These are phyloP conservation scores for Paelopatides confundens DNA, from an alignment of 53 echinoderm and acorn worm species.

Conservation along the genomic window DNA sequence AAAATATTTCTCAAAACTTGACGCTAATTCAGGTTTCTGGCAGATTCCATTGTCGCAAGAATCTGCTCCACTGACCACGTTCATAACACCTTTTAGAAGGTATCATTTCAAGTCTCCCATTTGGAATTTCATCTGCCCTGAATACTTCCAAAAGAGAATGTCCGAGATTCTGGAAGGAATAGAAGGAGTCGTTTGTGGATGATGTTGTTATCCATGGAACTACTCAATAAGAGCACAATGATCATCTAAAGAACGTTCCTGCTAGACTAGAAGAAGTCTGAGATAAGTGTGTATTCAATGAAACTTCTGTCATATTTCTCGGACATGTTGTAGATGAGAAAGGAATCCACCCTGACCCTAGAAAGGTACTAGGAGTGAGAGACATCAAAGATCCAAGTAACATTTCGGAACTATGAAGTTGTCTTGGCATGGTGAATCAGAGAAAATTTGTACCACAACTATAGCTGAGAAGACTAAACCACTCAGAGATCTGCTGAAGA, in stretches of 20 bases:
- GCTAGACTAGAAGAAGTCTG: constrained; percentile 11
- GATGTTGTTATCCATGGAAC: constrained; percentile 50
- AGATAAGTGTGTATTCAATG: constrained; percentile 56
- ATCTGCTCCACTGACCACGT: no score
- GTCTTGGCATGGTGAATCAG: constrained; percentile 74
- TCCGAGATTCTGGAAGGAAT: not conserved
- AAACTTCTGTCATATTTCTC: constrained; percentile 27
- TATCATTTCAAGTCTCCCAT: constrained; percentile 64
- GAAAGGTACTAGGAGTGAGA: constrained; percentile 25
- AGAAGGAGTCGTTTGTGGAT: constrained; percentile 50
- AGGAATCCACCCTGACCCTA: constrained; percentile 40
- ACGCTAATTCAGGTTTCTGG: constrained; percentile 67
- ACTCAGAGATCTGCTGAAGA: constrained; percentile 61
- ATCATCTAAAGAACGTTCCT: constrained; percentile 24
- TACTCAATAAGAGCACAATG: constrained; percentile 38
- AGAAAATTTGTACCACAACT: constrained; percentile 61
- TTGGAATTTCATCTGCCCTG: constrained; percentile 74
- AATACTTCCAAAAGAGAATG: constrained; percentile 53
- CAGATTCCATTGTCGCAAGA: constrained; percentile 57
- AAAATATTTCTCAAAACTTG: constrained; percentile 64
- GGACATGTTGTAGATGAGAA: constrained; percentile 31
- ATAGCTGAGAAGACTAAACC: constrained; percentile 66
- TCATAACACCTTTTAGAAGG: constrained; percentile 68
- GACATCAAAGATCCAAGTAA: constrained; percentile 43
- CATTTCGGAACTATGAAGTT: constrained; percentile 55